Evolutionary conservation across 64 coral and sea anemone genomes (phyloP).

Genomic region (Pocillopora verrucosa): DNA sequence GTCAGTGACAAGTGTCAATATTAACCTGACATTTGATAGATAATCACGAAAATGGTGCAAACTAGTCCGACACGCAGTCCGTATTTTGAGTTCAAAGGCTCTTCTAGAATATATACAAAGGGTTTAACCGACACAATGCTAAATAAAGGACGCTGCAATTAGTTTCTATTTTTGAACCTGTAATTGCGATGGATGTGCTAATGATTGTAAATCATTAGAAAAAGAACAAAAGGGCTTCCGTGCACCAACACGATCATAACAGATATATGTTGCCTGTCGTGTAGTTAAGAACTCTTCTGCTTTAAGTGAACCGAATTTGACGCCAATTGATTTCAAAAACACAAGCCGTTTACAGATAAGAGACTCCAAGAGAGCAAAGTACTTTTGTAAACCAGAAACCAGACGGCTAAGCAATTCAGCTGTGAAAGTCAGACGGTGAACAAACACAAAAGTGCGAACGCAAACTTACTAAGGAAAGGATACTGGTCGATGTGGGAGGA

Average conservation of each 20-base stretch:
- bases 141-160: not conserved
- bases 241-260: not conserved
- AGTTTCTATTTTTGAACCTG: conserved; percentile 33
- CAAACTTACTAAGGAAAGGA: not conserved
- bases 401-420: too few relatives aligned
- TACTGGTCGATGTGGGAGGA: not conserved
- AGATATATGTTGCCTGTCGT: not conserved
- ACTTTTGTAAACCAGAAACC: too few relatives aligned
- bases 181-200: conserved; percentile 4
- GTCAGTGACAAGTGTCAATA: conserved; percentile 1
- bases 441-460: not conserved
- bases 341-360: not conserved
- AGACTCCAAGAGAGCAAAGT: too few relatives aligned
- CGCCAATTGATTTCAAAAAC: not conserved
- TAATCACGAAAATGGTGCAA: not conserved
- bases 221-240: conserved; percentile 30
- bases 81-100: not conserved
- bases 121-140: conserved; percentile 14
- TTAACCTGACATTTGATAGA: not conserved
- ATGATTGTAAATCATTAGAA: conserved; percentile 16
- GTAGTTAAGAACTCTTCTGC: not conserved
- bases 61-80: not conserved
- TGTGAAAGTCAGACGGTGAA: too few relatives aligned
- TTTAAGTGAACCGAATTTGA: not conserved
- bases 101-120: conserved; percentile 27